Conservation (phyloP, 2,888 invertebrate genomes). For the Drosophila borborema region DNA sequence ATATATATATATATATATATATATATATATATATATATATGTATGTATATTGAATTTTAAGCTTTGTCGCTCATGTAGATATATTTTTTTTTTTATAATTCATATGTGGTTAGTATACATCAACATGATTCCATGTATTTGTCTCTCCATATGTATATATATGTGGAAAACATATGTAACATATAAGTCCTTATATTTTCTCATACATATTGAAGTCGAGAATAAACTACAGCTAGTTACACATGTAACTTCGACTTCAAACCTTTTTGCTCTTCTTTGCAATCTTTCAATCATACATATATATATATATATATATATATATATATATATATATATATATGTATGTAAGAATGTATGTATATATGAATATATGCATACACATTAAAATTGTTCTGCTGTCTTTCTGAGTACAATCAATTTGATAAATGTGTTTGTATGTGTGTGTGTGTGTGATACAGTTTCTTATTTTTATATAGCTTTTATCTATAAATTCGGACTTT, state of each 20-base stretch:
- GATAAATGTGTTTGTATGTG: slow-evolving; percentile 48
- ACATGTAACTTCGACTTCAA: slow-evolving; percentile 27
- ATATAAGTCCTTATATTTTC: slow-evolving; percentile 5
- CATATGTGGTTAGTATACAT: slow-evolving; percentile 52
- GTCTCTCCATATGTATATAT: slow-evolving; percentile 15
- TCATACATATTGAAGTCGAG: slow-evolving; percentile 14
- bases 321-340: neutral
- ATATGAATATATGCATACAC: slow-evolving; percentile 46
- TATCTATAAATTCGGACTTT: slow-evolving; percentile 82
- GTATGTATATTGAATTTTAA: slow-evolving; percentile 58
- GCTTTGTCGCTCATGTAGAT: slow-evolving; percentile 30
- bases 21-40: slow-evolving; percentile 41
- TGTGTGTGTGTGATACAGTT: slow-evolving; percentile 18
- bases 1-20: slow-evolving; percentile 36
- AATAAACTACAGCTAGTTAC: slow-evolving; percentile 28
- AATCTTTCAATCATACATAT: slow-evolving; percentile 14
- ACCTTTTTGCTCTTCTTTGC: slow-evolving; percentile 8
- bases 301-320: slow-evolving; percentile 22
- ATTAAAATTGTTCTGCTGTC: slow-evolving; percentile 26
- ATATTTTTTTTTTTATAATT: slow-evolving; percentile 35
- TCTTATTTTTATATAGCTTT: slow-evolving; percentile 36
- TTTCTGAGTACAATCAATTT: slow-evolving; percentile 59
- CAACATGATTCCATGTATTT: slow-evolving; percentile 48
- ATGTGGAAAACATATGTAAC: neutral
- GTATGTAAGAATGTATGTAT: slow-evolving; percentile 30